A percentile compares a stretch with the other conserved stretches of the same genome.
Evolutionary conservation across 2,888 invertebrate genomes (phyloP).

Genomic region (Cetonia aurata): DNA sequence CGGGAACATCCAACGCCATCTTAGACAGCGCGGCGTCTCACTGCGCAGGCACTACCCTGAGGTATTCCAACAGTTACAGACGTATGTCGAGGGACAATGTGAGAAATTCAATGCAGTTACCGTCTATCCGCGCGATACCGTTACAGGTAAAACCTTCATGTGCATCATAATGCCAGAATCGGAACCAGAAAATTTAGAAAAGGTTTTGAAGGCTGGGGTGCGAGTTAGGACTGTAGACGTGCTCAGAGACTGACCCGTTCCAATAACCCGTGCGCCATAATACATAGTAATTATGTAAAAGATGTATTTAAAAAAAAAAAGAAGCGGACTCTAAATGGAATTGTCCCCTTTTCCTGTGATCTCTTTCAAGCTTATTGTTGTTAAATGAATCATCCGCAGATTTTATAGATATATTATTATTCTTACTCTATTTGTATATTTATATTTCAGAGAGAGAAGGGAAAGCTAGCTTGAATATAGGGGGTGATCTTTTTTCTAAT

Average conservation of each 20-base stretch:
- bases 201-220: conserved; percentile 63
- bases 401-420: conserved; percentile 7
- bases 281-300: conserved; percentile 23
- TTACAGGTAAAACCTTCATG: conserved; percentile 87
- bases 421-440: conserved; percentile 4
- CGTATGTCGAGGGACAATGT: conserved; percentile 82
- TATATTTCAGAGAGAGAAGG: conserved; percentile 7
- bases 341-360: conserved; percentile 63
- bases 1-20: conserved; percentile 82
- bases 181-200: conserved; percentile 71
- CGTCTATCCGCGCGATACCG: conserved; percentile 85
- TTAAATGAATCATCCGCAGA: conserved; percentile 48
- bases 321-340: conserved; percentile 45
- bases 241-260: conserved; percentile 53
- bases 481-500: too few relatives aligned
- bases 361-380: conserved; percentile 61
- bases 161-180: conserved; percentile 92
- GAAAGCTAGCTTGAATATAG: too few relatives aligned
- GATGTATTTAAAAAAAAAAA: conserved; percentile 43
- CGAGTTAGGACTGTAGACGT: conserved; percentile 63
- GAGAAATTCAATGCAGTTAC: conserved; percentile 89
- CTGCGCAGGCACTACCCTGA: conserved; percentile 89
- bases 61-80: conserved; percentile 83
- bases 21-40: conserved; percentile 84
- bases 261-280: neutral